Evolutionary conservation across 2,113 vertebrate genomes (phyloP), one percentile per base, ranked within the genome.

Genomic region (Sisor rabdophorus): DNA sequence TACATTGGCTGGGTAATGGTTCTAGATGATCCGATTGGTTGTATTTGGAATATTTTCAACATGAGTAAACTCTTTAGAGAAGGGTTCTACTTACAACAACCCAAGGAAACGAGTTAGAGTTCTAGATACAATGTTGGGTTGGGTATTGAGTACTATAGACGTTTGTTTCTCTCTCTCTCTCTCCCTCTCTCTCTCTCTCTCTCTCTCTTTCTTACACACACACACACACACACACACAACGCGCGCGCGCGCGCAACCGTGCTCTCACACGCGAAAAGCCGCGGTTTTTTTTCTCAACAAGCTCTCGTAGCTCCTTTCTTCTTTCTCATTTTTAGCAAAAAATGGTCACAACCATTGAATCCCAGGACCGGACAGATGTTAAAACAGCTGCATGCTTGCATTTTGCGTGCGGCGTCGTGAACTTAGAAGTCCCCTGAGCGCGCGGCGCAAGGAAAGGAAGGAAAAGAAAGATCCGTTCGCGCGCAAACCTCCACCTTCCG

Each of bases 371-470:
- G 58, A 28, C 63, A 65, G 44, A 28, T 55, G 74, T 67, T 61
- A 52, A n/a, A 32, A 30, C 22, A 36, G 48, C 28, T 53, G 47
- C 48, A 20, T 9, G 71, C 11, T 60, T 22, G 26, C 47, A 54
- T 19, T 60, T 48, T 47, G 60, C 50, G 50, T 32, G 73, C 22
- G 32, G 4, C 48, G 26, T 20, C 44, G 22, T 65, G 32, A 67
- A 65, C 48, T 65, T 50, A 13, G 61, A 52, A 36, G 16, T 55
- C 56, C 52, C 30, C 61, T 67, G n/a, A 55, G 61, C 55, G 55
- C 40, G 5, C 30, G 7, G 59, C 26, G 44, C 65, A 24, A 24
- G 40, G 40, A 47, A 47, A 47, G 4, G 36, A 22, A 11, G 48
- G 50, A 26, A 50, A 17, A 22, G 12, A 15, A 4, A 11, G 2